These are phyloP conservation scores for Chymomyza fuscimana DNA, from an alignment of 2,888 invertebrate genomes.

Conservation along the genomic window DNA sequence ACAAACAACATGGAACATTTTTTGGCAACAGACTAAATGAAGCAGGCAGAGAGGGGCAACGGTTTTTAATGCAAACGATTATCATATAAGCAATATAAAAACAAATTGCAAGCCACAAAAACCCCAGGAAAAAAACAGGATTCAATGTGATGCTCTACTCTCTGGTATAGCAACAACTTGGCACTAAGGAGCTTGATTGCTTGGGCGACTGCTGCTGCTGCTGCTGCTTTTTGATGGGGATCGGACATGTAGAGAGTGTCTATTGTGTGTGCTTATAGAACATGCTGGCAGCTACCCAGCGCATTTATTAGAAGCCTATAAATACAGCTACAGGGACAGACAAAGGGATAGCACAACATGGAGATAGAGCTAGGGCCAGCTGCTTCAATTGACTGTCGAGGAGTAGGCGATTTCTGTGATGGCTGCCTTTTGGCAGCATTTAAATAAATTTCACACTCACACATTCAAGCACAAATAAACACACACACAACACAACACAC, in stretches of 20 bases:
- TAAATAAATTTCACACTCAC: slow-evolving; percentile 60
- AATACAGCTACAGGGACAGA: slow-evolving; percentile 24
- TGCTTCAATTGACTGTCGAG: slow-evolving; percentile 42
- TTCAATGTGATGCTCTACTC: slow-evolving; percentile 20
- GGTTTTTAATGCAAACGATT: slow-evolving; percentile 72
- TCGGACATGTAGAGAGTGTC: slow-evolving; percentile 14
- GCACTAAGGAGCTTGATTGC: slow-evolving; percentile 14
- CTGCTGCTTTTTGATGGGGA: slow-evolving; percentile 19
- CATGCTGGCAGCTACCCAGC: slow-evolving; percentile 54
- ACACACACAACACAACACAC: slow-evolving; percentile 30
- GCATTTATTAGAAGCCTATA: slow-evolving; percentile 48
- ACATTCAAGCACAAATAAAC: slow-evolving; percentile 22
- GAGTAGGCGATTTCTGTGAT: slow-evolving; percentile 9
- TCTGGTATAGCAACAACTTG: slow-evolving; percentile 25
- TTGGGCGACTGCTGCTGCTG: not conserved
- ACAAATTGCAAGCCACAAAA: slow-evolving; percentile 52
- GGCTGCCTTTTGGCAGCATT: slow-evolving; percentile 67
- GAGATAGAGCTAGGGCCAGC: slow-evolving; percentile 46
- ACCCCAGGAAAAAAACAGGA: slow-evolving; percentile 7
- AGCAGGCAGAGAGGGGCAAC: slow-evolving; percentile 31
- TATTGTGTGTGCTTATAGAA: not conserved
- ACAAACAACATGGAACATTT: slow-evolving; percentile 48
- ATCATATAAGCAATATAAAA: slow-evolving; percentile 71
- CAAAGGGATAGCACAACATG: slow-evolving; percentile 32
- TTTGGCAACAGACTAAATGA: slow-evolving; percentile 38